Evolutionary conservation across 2,888 invertebrate genomes (phyloP).

Genomic region (Drosophila ezoana): DNA sequence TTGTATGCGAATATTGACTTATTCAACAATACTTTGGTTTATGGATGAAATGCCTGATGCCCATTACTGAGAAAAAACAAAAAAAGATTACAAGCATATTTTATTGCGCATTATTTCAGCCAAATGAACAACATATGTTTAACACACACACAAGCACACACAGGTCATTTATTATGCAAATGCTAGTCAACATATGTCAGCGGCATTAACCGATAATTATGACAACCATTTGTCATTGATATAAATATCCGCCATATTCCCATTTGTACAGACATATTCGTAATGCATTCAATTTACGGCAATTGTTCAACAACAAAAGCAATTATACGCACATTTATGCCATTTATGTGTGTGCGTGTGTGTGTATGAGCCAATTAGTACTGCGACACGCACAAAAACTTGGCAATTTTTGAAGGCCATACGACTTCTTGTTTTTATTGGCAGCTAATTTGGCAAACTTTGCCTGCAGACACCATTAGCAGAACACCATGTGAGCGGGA

Average conservation of each 20-base stretch:
- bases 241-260: conserved; percentile 43
- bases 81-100: neutral
- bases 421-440: conserved; percentile 26
- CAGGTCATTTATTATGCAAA: conserved; percentile 65
- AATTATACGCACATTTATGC: conserved; percentile 44
- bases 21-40: neutral
- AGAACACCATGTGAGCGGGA: neutral
- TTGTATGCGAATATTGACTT: neutral
- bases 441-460: conserved; percentile 30
- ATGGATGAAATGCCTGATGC: neutral
- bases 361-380: conserved; percentile 48
- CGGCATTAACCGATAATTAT: conserved; percentile 79
- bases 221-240: conserved; percentile 71
- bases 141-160: conserved; percentile 1
- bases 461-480: conserved; percentile 46
- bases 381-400: conserved; percentile 20
- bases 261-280: conserved; percentile 14
- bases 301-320: conserved; percentile 46
- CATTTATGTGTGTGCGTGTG: neutral
- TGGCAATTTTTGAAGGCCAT: conserved; percentile 20
- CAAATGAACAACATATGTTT: conserved; percentile 25
- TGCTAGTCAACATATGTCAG: conserved; percentile 66
- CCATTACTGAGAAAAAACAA: neutral
- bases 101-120: neutral
- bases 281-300: conserved; percentile 49